phyloP scores from a whole-genome alignment of 2,888 invertebrate species.

The Mythimna lalbum region DNA sequence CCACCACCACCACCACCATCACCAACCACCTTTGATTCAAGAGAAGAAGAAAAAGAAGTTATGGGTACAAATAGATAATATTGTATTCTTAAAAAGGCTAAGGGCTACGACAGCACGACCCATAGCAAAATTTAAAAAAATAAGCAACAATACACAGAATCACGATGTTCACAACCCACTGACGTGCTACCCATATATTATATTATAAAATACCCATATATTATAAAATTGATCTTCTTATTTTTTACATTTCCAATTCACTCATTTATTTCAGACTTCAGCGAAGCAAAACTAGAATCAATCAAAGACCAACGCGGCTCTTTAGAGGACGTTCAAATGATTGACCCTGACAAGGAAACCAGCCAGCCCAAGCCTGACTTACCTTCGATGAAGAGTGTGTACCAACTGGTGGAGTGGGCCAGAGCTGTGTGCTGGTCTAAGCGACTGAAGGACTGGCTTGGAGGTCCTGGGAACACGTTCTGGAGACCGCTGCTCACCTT shows the following conservation, averaged over 20 bases:
- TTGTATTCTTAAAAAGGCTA: too few species aligned
- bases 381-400: conserved; percentile 79
- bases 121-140: too few species aligned
- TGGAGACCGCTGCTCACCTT: conserved; percentile 95
- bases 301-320: conserved; percentile 74
- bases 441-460: conserved; percentile 96
- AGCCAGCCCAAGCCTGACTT: conserved; percentile 65
- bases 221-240: neutral
- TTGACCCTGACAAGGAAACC: conserved; percentile 71
- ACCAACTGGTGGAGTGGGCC: conserved; percentile 94
- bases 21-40: too few species aligned
- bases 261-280: conserved; percentile 74
- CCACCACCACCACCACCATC: too few species aligned
- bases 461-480: conserved; percentile 95
- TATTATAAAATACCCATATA: too few species aligned
- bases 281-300: conserved; percentile 78
- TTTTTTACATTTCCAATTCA: neutral
- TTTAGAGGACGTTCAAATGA: conserved; percentile 78
- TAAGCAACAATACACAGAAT: neutral
- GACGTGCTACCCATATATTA: neutral
- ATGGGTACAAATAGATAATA: too few species aligned
- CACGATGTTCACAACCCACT: neutral
- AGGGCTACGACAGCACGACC: too few species aligned
- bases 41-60: too few species aligned
- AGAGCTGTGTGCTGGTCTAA: conserved; percentile 95